These are phyloP conservation scores for Holothuria glaberrima DNA, from an alignment of 35 echinoderm and acorn worm species.

Conservation along the genomic window DNA sequence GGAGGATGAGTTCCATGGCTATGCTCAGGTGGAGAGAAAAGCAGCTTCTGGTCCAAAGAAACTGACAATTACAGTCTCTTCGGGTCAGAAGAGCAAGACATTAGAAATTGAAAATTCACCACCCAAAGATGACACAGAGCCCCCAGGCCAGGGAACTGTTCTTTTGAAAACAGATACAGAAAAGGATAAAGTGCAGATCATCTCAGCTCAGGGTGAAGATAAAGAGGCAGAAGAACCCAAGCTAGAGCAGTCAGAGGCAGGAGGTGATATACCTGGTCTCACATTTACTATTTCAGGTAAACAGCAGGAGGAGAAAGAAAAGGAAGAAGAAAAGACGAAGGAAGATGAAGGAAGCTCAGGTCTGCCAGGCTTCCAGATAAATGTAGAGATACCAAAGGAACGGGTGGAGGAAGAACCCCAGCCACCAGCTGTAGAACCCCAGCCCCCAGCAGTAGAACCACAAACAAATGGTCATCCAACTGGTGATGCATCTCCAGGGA, in stretches of 20 bases:
- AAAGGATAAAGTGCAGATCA: background rate
- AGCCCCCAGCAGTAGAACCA: background rate
- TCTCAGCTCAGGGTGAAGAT: background rate
- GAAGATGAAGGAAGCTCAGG: background rate
- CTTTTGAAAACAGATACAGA: background rate
- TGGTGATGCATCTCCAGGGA: background rate
- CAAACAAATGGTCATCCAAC: slow-evolving; percentile 4
- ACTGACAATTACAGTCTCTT: slow-evolving; percentile 69
- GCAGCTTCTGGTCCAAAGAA: slow-evolving; percentile 20
- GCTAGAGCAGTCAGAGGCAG: background rate
- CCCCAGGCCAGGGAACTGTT: background rate
- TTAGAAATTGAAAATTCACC: slow-evolving; percentile 65
- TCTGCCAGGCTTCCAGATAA: background rate
- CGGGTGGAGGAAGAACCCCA: background rate
- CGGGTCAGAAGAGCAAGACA: slow-evolving; percentile 66
- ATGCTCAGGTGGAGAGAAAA: slow-evolving; percentile 55
- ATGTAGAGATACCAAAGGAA: slow-evolving; percentile 10
- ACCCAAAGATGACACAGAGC: slow-evolving; percentile 7
- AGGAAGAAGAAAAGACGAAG: background rate
- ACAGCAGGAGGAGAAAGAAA: background rate
- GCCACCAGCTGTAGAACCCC: too few species aligned
- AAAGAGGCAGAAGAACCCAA: background rate
- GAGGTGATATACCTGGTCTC: background rate
- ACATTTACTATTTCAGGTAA: slow-evolving; percentile 49
- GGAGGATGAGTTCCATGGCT: slow-evolving; percentile 54